Evolutionary conservation across 2,888 invertebrate species (phyloP).

Genomic region (Oasisia sp.): DNA sequence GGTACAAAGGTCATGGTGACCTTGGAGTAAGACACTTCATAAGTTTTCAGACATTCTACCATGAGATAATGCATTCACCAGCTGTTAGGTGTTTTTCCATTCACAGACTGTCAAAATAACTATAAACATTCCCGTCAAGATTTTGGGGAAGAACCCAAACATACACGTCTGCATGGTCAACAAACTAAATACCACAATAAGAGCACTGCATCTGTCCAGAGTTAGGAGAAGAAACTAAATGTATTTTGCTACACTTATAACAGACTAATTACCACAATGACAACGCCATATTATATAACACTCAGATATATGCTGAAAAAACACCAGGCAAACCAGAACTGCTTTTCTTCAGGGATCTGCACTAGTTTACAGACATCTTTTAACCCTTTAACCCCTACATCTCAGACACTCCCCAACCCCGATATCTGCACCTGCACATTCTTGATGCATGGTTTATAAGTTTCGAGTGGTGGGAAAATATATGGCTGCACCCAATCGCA

Average conservation of each 20-base stretch:
- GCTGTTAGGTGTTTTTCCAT: not conserved
- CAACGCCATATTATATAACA: not conserved
- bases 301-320: not conserved
- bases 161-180: not conserved
- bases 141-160: not conserved
- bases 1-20: not conserved
- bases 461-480: not conserved
- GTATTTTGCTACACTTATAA: not conserved
- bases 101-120: not conserved
- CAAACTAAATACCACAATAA: too few species aligned
- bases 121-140: not conserved
- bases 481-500: not conserved
- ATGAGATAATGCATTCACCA: not conserved
- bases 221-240: not conserved
- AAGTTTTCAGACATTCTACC: not conserved
- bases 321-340: not conserved
- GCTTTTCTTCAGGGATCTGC: not conserved
- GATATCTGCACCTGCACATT: not conserved
- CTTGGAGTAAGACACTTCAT: not conserved
- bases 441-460: constrained; percentile 6
- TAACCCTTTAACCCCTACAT: too few species aligned
- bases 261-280: too few species aligned
- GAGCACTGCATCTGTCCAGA: not conserved
- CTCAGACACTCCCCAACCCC: not conserved
- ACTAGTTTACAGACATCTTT: not conserved